Base-by-base conservation (phyloP, 2,888 invertebrate species). In the Agonopterix heracliana region DNA sequence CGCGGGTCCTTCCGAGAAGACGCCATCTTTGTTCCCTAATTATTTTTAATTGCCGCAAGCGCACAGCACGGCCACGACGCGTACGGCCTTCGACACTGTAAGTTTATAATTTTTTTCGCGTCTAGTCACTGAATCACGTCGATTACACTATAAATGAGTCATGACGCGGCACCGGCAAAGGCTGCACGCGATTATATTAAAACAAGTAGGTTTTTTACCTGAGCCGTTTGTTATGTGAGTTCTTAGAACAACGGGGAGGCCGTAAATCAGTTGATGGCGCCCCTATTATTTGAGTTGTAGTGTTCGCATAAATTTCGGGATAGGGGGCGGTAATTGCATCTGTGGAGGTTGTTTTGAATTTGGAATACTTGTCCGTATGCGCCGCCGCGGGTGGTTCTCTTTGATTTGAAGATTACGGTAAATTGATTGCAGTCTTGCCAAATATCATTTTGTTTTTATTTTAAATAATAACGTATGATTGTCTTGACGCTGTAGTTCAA, bases 41-140 rank as follows among this genome's bases (percentile, higher is more conserved):
- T 87, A 88, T 88, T 88, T 88, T 88, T 88, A 88, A 88, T 88
- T 88, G 87, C 86, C 82, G 78, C 82, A 74, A 80, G 77, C 70
- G 64, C 74, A 68, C 71, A 70, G 64, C 74, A 68, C 71, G 69
- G 71, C 71, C 75, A 69, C 68, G 73, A 65, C 68, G 68, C 69
- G 66, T 72, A 74, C 78, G 83, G 81, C 85, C 86, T 85, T 84
- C 83, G 77, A 77, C 76, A 81, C 78, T 78, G 76, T 68, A 71
- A 74, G 64, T 69, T 74, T 78, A 68, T 67, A 71, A 71, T 81
- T 86, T 86, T 84, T 86, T 86, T 81, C 79, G 79, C 81, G 86
- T 86, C 86, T 86, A 86, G 85, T 75, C 72, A 67, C 71, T 72
- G 80, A 74, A 77, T 81, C 81, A 78, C 68, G 57, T 73, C 74